Base-by-base conservation (phyloP, 2,888 invertebrate species). In the Notodonta ziczac region DNA sequence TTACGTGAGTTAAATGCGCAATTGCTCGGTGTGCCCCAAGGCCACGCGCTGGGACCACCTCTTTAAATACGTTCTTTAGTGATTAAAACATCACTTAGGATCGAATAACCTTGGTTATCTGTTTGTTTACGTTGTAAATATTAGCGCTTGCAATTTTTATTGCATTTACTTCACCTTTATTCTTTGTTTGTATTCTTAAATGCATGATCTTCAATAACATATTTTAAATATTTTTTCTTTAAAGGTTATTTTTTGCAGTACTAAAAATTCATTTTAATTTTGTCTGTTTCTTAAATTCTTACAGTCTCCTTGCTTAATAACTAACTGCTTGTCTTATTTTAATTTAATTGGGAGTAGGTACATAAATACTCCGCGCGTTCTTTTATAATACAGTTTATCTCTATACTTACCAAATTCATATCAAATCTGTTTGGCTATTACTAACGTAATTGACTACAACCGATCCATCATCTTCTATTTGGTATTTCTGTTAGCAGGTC, bases 11-110 rank as follows among this genome's bases (percentile, higher is more conserved):
- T 77, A 83, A 80, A 83, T 85, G 76, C 77, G 72, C 74, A 78
- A 86, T 84, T 76, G 74, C 67, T 69, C 80, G 83, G 85, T 67
- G 80, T 86, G 62, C 83, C 82, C 67, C 90, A 90, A 89, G 90
- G 89, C 80, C 83, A 81, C 67, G 67, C 69, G 65, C 77, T 78
- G 58, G 71, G 67, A 57, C 78, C 81, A 69, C 70, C 80, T 68
- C 70, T 77, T 69, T 56, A 57, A 16, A 40, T 57, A 56, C 39
- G 46, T 55, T 58, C 10, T 32, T 55, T 32, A 56, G 16, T 53
- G 54, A 57, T 62, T 59, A 44, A 63, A 42, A 12, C 39, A 35
- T 14, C 12, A 12, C 16, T 55, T 53, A 53, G 8, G 52, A 44
- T 55, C 53, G 16, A 12, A 44, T 50, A 59, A 40, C 60, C 60